These are phyloP conservation scores for Synergus itoensis DNA, from an alignment of 2,888 invertebrate species.

Conservation along the genomic window DNA sequence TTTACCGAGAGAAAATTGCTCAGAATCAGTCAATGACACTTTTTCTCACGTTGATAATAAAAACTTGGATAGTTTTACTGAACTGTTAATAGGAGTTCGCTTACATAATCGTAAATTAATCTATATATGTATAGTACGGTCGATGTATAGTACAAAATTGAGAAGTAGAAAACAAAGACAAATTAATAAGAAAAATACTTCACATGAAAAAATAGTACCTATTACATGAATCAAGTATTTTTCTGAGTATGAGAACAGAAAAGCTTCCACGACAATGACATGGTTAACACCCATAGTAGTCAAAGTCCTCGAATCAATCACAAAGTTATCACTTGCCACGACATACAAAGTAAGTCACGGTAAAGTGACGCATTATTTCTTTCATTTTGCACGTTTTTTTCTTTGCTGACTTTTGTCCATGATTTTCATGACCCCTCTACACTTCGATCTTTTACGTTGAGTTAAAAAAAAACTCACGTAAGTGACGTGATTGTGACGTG, in stretches of 20 bases:
- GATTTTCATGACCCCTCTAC: slow-evolving; percentile 2
- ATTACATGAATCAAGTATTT: background rate
- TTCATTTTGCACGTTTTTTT: slow-evolving; percentile 13
- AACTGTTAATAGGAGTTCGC: background rate
- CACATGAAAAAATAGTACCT: background rate
- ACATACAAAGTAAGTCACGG: slow-evolving; percentile 37
- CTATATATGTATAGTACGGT: no score
- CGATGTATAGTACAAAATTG: background rate
- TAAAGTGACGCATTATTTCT: slow-evolving; percentile 28
- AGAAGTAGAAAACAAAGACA: background rate
- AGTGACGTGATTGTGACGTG: background rate
- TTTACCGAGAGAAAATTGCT: background rate
- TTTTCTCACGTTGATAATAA: background rate
- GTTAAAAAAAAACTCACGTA: background rate
- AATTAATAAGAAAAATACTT: no score
- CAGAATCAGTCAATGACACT: background rate
- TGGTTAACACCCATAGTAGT: slow-evolving; percentile 28
- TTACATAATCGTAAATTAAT: no score
- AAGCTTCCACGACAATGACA: slow-evolving; percentile 6
- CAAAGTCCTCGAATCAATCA: slow-evolving; percentile 25
- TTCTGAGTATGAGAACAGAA: background rate
- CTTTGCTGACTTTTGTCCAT: background rate
- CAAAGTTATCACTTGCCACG: slow-evolving; percentile 38
- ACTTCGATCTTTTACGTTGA: background rate
- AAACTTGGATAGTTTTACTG: background rate